These are phyloP conservation scores for Coracopsis vasa DNA, from an alignment of 2,113 vertebrate species.

Conservation along the genomic window DNA sequence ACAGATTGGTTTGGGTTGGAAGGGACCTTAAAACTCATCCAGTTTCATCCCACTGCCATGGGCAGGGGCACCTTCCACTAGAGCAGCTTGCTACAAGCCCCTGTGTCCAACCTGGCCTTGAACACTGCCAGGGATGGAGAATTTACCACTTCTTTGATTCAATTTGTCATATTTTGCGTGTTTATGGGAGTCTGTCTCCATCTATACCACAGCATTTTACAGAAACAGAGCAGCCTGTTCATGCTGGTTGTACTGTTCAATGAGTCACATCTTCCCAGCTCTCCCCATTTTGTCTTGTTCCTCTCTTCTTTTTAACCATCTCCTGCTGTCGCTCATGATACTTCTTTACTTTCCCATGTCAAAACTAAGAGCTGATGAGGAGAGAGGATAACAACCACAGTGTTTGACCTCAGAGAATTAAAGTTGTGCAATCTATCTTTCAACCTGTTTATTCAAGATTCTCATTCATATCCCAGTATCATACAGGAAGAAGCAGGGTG, in stretches of 20 bases:
- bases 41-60: background rate
- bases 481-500: background rate
- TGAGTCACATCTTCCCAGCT: background rate
- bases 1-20: background rate
- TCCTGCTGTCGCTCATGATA: background rate
- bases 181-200: background rate
- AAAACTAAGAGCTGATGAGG: background rate
- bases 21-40: background rate
- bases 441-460: background rate
- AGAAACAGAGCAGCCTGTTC: background rate
- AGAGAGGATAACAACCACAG: background rate
- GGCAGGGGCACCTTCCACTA: background rate
- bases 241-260: background rate
- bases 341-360: background rate
- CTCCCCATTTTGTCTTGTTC: background rate
- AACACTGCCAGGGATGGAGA: background rate
- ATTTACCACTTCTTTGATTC: background rate
- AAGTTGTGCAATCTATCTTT: background rate
- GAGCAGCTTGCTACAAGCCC: background rate
- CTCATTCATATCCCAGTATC: background rate
- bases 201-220: background rate
- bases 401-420: background rate
- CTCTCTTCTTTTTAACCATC: background rate
- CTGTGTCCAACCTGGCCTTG: background rate
- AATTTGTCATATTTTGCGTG: fast-evolving